These are phyloP conservation scores for Oceanites oceanicus DNA, from an alignment of 2,113 vertebrate species.

Conservation along the genomic window DNA sequence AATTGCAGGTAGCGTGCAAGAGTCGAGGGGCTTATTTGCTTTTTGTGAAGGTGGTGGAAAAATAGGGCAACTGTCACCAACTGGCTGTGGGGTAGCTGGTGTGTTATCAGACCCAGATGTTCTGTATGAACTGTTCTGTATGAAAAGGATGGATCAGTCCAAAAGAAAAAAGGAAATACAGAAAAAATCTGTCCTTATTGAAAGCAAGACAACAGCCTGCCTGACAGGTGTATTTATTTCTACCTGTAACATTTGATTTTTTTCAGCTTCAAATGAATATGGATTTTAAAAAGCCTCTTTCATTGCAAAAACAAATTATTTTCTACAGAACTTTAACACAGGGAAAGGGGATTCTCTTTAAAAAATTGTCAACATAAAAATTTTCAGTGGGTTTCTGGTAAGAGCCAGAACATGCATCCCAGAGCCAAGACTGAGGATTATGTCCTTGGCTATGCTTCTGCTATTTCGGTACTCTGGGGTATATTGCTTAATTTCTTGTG, in stretches of 20 bases:
- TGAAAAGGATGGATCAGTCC: not conserved
- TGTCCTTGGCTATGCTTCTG: not conserved
- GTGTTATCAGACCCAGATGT: not conserved
- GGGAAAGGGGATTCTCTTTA: not conserved
- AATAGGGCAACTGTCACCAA: not conserved
- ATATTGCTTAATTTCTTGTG: not conserved
- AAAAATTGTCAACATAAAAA: not conserved
- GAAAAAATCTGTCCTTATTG: not conserved
- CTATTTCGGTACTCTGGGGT: not conserved
- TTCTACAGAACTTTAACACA: not conserved
- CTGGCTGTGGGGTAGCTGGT: not conserved
- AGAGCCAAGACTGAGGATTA: not conserved
- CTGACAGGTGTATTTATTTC: not conserved
- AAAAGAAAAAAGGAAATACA: not conserved
- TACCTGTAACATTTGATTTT: not conserved
- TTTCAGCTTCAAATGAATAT: not conserved
- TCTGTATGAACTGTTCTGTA: not conserved
- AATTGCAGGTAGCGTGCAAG: not conserved
- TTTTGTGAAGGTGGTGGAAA: not conserved
- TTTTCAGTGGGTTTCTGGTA: not conserved
- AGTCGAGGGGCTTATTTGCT: not conserved
- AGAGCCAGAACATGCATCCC: not conserved
- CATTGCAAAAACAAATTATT: not conserved
- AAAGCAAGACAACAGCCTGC: not conserved
- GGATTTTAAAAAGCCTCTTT: not conserved